A percentile compares a stretch with the other conserved stretches of the same genome.
Conservation (phyloP, 2,888 invertebrate genomes). For the Dicycla oo region DNA sequence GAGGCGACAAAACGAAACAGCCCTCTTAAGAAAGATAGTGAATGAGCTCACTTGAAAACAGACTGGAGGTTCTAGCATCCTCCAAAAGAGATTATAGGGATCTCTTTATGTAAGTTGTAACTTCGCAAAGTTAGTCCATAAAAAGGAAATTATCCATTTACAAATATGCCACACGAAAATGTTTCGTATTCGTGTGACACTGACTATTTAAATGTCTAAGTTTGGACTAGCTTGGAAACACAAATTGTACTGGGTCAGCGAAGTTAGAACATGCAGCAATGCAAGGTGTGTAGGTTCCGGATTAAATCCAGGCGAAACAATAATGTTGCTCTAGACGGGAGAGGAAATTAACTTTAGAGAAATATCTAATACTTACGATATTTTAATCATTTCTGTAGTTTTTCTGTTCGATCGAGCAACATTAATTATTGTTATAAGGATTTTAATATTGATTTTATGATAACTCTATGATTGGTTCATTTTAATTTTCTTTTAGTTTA, state of each 20-base stretch:
- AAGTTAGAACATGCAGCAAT: slow-evolving; percentile 45
- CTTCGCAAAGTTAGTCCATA: slow-evolving; percentile 9
- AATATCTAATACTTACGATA: too few species aligned
- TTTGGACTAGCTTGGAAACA: slow-evolving; percentile 35
- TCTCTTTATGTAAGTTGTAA: slow-evolving; percentile 12
- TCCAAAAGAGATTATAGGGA: slow-evolving; percentile 9
- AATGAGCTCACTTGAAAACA: not conserved
- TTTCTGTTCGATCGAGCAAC: too few species aligned
- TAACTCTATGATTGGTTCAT: too few species aligned
- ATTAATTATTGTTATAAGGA: too few species aligned
- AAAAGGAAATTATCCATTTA: slow-evolving; percentile 52
- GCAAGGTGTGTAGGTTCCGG: slow-evolving; percentile 28
- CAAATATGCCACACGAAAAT: slow-evolving; percentile 32
- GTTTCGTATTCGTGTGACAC: slow-evolving; percentile 30
- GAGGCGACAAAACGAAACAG: too few species aligned
- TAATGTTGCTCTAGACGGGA: slow-evolving; percentile 20
- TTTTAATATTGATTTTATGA: too few species aligned
- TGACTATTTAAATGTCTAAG: slow-evolving; percentile 37
- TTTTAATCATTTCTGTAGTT: too few species aligned
- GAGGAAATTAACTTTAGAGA: slow-evolving; percentile 33
- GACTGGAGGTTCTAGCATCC: not conserved
- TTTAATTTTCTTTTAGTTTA: too few species aligned
- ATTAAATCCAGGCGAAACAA: slow-evolving; percentile 45
- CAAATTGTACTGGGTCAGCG: slow-evolving; percentile 40
- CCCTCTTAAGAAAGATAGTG: too few species aligned